Percentiles rank a stretch among this genome's conserved stretches.
Conservation (phyloP, 2,888 invertebrate genomes). For the Drosophila mimetica region DNA sequence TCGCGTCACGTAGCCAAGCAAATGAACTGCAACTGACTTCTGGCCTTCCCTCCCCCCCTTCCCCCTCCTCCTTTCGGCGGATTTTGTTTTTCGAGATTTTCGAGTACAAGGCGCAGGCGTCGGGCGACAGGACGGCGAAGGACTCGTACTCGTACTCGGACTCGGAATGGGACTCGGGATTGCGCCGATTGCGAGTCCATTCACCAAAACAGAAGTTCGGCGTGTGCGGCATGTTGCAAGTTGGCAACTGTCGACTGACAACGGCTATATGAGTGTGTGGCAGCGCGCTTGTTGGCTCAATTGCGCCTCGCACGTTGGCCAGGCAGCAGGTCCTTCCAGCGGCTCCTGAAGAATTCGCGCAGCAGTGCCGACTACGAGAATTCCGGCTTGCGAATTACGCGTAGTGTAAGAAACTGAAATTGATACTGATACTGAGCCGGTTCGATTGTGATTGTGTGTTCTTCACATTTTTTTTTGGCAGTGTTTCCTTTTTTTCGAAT, state of each 20-base stretch:
- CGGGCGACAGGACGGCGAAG: constrained; percentile 15
- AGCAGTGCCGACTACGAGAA: neutral
- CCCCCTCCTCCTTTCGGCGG: neutral
- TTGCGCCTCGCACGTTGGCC: constrained; percentile 66
- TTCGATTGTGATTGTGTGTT: constrained; percentile 1
- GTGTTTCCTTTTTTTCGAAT: neutral
- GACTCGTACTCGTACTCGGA: no score
- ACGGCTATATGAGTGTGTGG: constrained; percentile 49
- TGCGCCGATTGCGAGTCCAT: constrained; percentile 37
- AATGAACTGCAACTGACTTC: constrained; percentile 62
- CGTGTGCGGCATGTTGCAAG: constrained; percentile 22
- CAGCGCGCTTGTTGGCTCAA: constrained; percentile 50
- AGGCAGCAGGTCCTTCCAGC: constrained; percentile 50
- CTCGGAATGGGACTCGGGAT: constrained; percentile 9
- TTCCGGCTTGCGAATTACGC: constrained; percentile 31
- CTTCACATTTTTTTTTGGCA: constrained; percentile 14
- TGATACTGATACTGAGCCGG: constrained; percentile 8
- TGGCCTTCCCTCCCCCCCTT: constrained; percentile 16
- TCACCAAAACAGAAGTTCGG: constrained; percentile 57
- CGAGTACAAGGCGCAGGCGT: constrained; percentile 59
- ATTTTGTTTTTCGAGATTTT: neutral
- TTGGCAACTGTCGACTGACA: constrained; percentile 15
- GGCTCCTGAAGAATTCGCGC: constrained; percentile 1
- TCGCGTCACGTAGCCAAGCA: constrained; percentile 51
- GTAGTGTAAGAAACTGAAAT: neutral